Percentiles rank a stretch among this genome's conserved stretches.
Conservation (phyloP, 2,113 vertebrate genomes). For the Tetraodon nigroviridis region DNA sequence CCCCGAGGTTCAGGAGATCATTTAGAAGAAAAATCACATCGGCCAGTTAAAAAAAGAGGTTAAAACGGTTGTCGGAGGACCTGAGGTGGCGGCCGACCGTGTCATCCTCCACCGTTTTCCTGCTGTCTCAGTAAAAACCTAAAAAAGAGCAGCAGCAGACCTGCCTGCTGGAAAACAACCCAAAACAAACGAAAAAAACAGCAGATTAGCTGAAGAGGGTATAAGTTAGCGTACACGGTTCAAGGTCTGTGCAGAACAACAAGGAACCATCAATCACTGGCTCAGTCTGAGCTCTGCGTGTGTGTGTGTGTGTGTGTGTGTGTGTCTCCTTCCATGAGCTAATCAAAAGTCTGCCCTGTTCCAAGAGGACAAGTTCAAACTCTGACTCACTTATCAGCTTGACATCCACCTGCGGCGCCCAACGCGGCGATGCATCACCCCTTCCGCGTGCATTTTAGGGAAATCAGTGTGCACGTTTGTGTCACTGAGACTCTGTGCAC, state of each 20-base stretch:
- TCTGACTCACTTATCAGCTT: slow-evolving; percentile 39
- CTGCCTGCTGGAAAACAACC: slow-evolving; percentile 26
- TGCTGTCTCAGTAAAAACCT: slow-evolving; percentile 41
- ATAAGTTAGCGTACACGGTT: slow-evolving; percentile 33
- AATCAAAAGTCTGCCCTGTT: slow-evolving; percentile 34
- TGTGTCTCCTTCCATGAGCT: slow-evolving; percentile 9
- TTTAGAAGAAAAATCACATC: not conserved
- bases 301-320: slow-evolving; percentile 3
- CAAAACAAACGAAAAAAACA: slow-evolving; percentile 16
- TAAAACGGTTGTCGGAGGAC: slow-evolving; percentile 7
- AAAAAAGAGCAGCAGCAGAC: slow-evolving; percentile 13
- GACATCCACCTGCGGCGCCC: slow-evolving; percentile 21
- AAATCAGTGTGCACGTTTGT: slow-evolving; percentile 11
- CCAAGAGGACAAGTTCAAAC: slow-evolving; percentile 28
- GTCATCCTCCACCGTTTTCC: slow-evolving; percentile 17
- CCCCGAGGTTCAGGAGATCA: not conserved
- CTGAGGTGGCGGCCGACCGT: slow-evolving; percentile 17
- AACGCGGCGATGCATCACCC: slow-evolving; percentile 24
- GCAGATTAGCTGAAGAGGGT: slow-evolving; percentile 18
- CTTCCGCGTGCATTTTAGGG: not conserved
- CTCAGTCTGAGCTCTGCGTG: slow-evolving; percentile 15
- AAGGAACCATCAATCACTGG: slow-evolving; percentile 36
- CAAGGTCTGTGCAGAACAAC: slow-evolving; percentile 12
- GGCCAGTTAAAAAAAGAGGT: not conserved
- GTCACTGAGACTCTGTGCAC: not conserved